Evolutionary conservation across 2,888 invertebrate species (phyloP).

Genomic region (Cyclophora punctaria): DNA sequence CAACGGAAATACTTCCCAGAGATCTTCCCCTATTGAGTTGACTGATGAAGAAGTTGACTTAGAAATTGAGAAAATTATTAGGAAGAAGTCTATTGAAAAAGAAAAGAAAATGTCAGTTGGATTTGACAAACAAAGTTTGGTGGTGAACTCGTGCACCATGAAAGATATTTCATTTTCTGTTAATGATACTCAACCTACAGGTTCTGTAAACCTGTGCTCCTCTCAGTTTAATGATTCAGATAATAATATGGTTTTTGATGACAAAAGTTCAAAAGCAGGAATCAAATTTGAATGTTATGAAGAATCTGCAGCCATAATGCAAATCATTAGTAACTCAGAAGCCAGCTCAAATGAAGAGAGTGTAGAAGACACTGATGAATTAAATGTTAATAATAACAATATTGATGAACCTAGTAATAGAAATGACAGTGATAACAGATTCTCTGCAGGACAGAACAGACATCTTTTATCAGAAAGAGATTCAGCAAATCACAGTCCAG

Average conservation of each 20-base stretch:
- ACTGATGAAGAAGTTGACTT: conserved; percentile 81
- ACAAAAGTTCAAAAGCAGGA: conserved; percentile 1
- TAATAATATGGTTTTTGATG: conserved; percentile 26
- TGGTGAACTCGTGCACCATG: conserved; percentile 26
- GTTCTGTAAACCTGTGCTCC: conserved; percentile 5
- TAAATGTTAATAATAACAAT: conserved; percentile 49
- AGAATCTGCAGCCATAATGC: conserved; percentile 29
- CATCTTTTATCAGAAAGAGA: conserved; percentile 71
- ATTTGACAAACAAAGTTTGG: conserved; percentile 32
- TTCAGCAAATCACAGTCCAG: conserved; percentile 86
- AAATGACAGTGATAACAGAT: conserved; percentile 51
- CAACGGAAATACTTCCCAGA: conserved; percentile 65
- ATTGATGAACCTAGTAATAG: conserved; percentile 48
- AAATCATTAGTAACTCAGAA: conserved; percentile 22
- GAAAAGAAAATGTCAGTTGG: conserved; percentile 53
- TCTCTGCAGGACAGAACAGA: conserved; percentile 53
- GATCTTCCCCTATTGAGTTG: conserved; percentile 74
- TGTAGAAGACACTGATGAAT: conserved; percentile 39
- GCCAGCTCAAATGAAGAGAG: conserved; percentile 31
- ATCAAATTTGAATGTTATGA: conserved; percentile 26
- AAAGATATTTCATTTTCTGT: conserved; percentile 35
- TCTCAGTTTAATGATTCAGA: conserved; percentile 32
- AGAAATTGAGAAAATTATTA: conserved; percentile 79
- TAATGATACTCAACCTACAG: conserved; percentile 25
- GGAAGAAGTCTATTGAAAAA: conserved; percentile 68